Base-by-base conservation (phyloP, 92 coral and sea anemone species). In the Epizoanthus stellaris region DNA sequence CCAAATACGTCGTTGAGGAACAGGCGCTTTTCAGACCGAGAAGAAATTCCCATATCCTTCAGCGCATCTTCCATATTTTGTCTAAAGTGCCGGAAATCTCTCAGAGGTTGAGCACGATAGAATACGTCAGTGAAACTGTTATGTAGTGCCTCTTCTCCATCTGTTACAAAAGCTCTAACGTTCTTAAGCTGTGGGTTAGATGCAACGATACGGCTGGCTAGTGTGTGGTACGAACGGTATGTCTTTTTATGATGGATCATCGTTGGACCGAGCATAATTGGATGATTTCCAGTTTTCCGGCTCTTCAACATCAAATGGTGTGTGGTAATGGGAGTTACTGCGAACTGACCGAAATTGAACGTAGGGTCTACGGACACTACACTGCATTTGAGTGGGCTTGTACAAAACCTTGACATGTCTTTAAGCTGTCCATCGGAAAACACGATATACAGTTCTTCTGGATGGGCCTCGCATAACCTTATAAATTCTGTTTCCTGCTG, bases 91-190 rank as follows among this genome's bases (percentile, higher is more conserved):
- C 81, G 49, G 80, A 54, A 83, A 40, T 83, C 87, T 47, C 87
- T 6, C 16, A 56, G 59, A 54, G 87, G 70, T 62, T 83, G 87
- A n/a, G 81, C 81, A 34, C 43, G 17, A 45, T 34, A 52, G 81
- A 83, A 83, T 10, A 81, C 86, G 61, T 81, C 61, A 36, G 75
- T 25, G 73, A 84, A 84, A 30, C 87, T 59, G 45, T 64, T 73
- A 8, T 84, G 87, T 57, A 84, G 87, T n/a, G 87, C 70, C 19
- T 84, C 71, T 70, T 84, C 87, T n/a, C 87, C 82, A 25, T 84
- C 87, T 40, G 82, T 84, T 5, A 84, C 74, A 70, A 84, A 53
- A 5, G 70, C 87, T 62, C 62, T 84, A 6, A 84, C 57, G 17
- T 84, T 57, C 8, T 38, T 84, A 36, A 84, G 82, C 59, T 84